Evolutionary conservation across 2,113 vertebrate species (phyloP), one percentile per base, ranked within the genome.

Genomic region (Ciconia boyciana): DNA sequence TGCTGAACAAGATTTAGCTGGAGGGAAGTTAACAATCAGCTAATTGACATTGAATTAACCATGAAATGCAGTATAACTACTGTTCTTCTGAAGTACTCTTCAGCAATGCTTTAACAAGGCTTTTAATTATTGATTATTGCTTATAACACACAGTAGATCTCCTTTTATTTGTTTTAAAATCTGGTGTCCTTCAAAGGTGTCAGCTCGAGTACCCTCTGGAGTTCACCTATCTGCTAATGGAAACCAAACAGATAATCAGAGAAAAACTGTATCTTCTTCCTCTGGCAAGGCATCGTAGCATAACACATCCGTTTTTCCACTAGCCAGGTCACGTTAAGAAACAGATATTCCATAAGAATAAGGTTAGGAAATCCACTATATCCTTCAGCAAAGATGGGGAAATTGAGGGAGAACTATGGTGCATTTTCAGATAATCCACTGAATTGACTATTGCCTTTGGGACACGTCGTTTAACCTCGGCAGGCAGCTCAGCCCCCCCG

Each of bases 11-110:
- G 98, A 98, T 99, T 99, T 98, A 96, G 99, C 99, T 99, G 97
- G 98, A 99, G 99, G 99, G 99, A 99, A 99, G 98, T 99, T 99
- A 99, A 98, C 99, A 99, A 99, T 99, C 98, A 98, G 98, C 99
- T 99, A 99, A 99, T 99, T 99, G 99, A 99, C 99, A 99, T 98
- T 99, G 99, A 99, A 99, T 99, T 99, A 99, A 99, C 98, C 99
- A 99, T 99, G 99, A 99, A 99, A 99, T 98, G 98, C 98, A 99
- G 97, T 98, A 98, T 98, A 98, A 98, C 98, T 98, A 97, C 98
- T 98, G 98, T 98, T 98, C 98, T 98, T 98, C 98, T 98, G 98
- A 99, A 98, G 97, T 96, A 79, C 96, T 97, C 97, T 97, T 97
- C 94, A 97, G 97, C 96, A 96, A 97, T 95, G 96, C 98, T 98